phyloP scores from a whole-genome alignment of 2,888 invertebrate genomes.

The Troglohyphantes excavatus region DNA sequence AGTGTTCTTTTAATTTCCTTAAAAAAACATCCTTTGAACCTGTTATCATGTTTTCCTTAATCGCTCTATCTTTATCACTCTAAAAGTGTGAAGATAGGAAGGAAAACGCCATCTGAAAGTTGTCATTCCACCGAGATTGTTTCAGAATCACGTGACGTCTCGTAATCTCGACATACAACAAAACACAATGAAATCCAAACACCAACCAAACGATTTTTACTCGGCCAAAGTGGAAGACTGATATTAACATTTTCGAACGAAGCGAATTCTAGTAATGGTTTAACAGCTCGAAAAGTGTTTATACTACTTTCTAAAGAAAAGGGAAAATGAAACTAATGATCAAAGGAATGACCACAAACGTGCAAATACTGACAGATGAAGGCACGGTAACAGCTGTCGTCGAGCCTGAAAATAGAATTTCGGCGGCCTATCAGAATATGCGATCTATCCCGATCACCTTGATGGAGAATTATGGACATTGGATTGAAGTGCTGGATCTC shows the following conservation, averaged over 20 bases:
- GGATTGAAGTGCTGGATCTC: constrained; percentile 87
- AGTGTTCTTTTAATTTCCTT: too few relatives aligned
- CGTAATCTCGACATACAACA: background rate
- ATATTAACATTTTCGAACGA: background rate
- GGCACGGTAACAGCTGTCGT: constrained; percentile 23
- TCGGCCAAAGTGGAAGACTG: background rate
- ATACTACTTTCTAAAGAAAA: background rate
- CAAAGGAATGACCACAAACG: constrained; percentile 43
- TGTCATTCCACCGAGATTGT: background rate
- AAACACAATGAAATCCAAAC: background rate
- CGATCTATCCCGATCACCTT: constrained; percentile 87
- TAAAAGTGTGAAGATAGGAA: background rate
- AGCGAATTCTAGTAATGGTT: background rate
- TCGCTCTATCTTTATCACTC: background rate
- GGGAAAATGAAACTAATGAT: constrained; percentile 14
- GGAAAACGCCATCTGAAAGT: background rate
- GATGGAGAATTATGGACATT: constrained; percentile 86
- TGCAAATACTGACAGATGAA: constrained; percentile 51
- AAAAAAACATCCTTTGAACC: too few relatives aligned
- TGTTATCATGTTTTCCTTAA: background rate
- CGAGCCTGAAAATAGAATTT: constrained; percentile 83
- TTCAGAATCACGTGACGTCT: constrained; percentile 1
- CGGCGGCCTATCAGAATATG: constrained; percentile 88
- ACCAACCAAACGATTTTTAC: background rate
- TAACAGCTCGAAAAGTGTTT: background rate